These are phyloP conservation scores for Sphinx pinastri DNA, from an alignment of 2,888 invertebrate species.

Conservation along the genomic window DNA sequence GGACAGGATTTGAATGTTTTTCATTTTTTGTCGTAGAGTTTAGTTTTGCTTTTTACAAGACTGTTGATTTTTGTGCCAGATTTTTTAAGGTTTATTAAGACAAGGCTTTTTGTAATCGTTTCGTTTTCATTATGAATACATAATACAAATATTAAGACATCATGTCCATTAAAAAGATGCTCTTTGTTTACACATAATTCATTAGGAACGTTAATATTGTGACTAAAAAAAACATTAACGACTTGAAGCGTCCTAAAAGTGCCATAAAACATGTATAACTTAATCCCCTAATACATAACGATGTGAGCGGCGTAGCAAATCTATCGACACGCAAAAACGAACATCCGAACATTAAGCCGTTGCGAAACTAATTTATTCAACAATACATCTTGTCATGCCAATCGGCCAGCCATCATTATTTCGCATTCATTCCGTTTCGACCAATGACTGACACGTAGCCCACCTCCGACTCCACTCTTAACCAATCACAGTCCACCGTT, in stretches of 20 bases:
- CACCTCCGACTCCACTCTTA: slow-evolving; percentile 63
- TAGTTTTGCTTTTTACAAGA: no score
- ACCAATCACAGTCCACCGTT: slow-evolving; percentile 67
- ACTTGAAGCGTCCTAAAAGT: not conserved
- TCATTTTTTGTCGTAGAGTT: no score
- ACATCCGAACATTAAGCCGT: slow-evolving; percentile 31
- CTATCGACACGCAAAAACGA: slow-evolving; percentile 23
- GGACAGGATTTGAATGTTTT: not conserved
- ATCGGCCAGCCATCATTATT: slow-evolving; percentile 77
- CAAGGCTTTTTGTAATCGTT: no score
- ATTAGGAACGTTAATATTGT: no score
- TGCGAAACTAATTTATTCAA: slow-evolving; percentile 72
- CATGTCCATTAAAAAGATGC: not conserved
- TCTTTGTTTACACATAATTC: no score
- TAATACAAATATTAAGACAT: not conserved
- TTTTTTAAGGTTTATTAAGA: no score
- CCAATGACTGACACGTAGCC: slow-evolving; percentile 63
- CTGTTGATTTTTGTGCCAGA: no score
- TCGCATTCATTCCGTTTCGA: slow-evolving; percentile 68
- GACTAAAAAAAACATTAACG: not conserved
- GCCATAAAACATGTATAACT: not conserved
- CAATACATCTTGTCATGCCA: slow-evolving; percentile 72
- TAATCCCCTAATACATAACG: slow-evolving; percentile 1
- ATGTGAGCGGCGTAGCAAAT: not conserved
- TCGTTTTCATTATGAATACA: not conserved